Evolutionary conservation across 2,797 vertebrate genomes (phyloP).

Genomic region (Tympanoctomys barrerae): DNA sequence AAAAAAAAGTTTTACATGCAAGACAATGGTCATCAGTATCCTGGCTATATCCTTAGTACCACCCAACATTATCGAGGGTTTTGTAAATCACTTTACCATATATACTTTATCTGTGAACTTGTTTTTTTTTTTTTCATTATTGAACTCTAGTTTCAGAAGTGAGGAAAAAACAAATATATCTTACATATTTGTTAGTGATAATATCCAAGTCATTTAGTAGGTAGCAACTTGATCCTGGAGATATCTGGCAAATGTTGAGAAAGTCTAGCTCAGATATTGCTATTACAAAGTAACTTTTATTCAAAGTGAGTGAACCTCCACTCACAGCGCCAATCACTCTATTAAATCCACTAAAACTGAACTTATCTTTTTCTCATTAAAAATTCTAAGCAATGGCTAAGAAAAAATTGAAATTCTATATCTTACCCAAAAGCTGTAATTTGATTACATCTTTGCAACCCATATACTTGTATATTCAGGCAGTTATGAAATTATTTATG

Average conservation of each 20-base stretch:
- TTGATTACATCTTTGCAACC: not conserved
- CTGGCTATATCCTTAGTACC: not conserved
- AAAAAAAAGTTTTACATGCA: not conserved
- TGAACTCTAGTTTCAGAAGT: conserved; percentile 31
- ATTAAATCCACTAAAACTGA: not conserved
- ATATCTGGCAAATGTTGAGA: not conserved
- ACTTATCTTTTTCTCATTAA: conserved; percentile 24
- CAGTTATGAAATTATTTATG: not conserved
- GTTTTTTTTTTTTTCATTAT: not conserved
- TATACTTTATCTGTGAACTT: not conserved
- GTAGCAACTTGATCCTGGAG: not conserved
- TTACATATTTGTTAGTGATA: not conserved
- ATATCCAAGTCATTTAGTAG: not conserved
- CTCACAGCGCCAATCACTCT: not conserved
- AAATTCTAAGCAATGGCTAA: not conserved
- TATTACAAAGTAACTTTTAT: not conserved
- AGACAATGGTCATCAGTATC: not conserved
- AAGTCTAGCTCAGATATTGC: not conserved
- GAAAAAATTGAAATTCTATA: not conserved
- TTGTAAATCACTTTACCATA: not conserved
- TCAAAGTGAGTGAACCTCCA: not conserved
- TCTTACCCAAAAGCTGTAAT: not conserved
- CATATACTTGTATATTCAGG: not conserved
- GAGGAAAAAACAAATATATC: not conserved
- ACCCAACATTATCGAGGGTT: not conserved